Percentiles rank a stretch among this genome's conserved stretches.
Conservation (phyloP, 2,888 invertebrate species). For the Amphipyra tragopoginis region DNA sequence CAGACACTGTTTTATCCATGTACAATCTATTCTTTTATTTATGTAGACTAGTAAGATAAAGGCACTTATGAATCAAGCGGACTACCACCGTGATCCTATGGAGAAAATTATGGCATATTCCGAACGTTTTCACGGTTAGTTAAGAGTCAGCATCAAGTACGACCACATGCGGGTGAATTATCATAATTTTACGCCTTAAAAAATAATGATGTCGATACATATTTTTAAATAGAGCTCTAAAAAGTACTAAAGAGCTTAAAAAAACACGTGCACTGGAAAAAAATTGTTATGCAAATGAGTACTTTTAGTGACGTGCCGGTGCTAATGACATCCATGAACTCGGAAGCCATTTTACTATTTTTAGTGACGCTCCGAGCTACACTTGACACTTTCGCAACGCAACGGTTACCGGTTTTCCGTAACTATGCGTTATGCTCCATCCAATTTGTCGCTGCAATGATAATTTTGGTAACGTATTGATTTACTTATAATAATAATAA, state of each 20-base stretch:
- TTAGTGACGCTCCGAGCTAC: constrained; percentile 37
- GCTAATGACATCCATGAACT: constrained; percentile 73
- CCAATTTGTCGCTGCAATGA: neutral
- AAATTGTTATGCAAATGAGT: constrained; percentile 26
- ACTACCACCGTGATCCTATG: no score
- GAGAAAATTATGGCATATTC: no score
- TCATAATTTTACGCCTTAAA: no score
- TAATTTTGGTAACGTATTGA: neutral
- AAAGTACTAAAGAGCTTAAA: neutral
- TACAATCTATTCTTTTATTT: no score
- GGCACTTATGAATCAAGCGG: no score
- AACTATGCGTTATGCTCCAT: neutral
- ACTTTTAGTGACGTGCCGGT: constrained; percentile 33
- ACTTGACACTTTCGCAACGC: constrained; percentile 48
- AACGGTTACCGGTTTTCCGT: constrained; percentile 23
- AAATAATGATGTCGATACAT: neutral
- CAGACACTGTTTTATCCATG: no score
- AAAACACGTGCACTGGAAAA: constrained; percentile 18
- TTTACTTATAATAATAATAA: no score
- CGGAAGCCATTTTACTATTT: constrained; percentile 68
- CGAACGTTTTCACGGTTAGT: no score
- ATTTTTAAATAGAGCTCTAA: neutral
- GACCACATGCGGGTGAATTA: no score
- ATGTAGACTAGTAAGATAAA: no score
- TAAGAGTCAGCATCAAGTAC: no score